Evolutionary conservation across 2,888 invertebrate genomes (phyloP).

Genomic region (Taenaris catops): DNA sequence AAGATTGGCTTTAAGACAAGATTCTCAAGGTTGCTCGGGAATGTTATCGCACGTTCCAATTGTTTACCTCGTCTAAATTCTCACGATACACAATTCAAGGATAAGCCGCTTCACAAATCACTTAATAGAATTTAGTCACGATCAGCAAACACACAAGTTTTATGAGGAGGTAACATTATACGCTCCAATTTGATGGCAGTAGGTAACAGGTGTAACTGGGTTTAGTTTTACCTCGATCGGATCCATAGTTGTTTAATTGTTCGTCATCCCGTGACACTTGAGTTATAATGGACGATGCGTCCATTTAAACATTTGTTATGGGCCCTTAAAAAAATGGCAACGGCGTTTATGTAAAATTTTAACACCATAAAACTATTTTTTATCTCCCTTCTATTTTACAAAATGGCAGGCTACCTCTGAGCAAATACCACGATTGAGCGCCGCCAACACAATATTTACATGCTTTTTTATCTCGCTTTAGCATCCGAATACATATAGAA

Average conservation of each 20-base stretch:
- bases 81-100: constrained; percentile 40
- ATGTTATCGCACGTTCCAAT: constrained; percentile 65
- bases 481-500: constrained; percentile 7
- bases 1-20: constrained; percentile 42
- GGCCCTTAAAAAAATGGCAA: constrained; percentile 74
- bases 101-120: constrained; percentile 36
- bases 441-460: constrained; percentile 47
- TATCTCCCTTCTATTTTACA: constrained; percentile 79
- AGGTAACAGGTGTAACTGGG: constrained; percentile 77
- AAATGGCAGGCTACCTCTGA: constrained; percentile 75
- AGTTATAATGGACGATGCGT: constrained; percentile 99
- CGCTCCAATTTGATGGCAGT: constrained; percentile 74
- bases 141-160: constrained; percentile 58
- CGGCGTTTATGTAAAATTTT: constrained; percentile 68
- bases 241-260: constrained; percentile 93
- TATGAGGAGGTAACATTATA: constrained; percentile 68
- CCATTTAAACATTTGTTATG: constrained; percentile 86
- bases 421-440: constrained; percentile 67
- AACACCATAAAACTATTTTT: constrained; percentile 80
- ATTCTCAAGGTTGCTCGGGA: constrained; percentile 65
- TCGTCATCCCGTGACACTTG: constrained; percentile 99
- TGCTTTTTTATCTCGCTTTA: constrained; percentile 34
- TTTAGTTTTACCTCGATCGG: constrained; percentile 92
- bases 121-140: constrained; percentile 41
- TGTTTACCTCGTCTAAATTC: constrained; percentile 63